Conservation (phyloP, 2,888 invertebrate species). For the Cerceris rybyensis region DNA sequence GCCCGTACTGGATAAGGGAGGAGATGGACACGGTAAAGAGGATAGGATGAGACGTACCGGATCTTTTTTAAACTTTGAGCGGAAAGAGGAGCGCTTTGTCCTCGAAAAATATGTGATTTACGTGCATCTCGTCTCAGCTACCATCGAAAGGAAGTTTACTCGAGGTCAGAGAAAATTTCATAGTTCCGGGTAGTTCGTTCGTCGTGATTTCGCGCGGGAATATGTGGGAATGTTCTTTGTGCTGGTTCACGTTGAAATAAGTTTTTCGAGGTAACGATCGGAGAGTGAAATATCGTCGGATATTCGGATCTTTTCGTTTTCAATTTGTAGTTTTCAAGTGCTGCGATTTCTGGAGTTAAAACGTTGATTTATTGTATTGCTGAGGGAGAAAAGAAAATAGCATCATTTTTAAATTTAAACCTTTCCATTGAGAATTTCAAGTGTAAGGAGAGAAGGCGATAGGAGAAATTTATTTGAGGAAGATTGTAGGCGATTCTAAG, state of each 20-base stretch:
- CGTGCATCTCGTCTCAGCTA: conserved; percentile 5
- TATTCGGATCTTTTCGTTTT: too few species aligned
- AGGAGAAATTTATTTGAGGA: background rate
- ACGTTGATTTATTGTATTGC: too few species aligned
- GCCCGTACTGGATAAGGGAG: background rate
- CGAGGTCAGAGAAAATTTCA: background rate
- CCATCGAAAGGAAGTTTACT: conserved; percentile 11
- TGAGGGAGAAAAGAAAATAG: too few species aligned
- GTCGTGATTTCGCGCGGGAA: background rate
- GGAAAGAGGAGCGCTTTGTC: conserved; percentile 33
- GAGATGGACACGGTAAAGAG: background rate
- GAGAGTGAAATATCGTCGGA: background rate
- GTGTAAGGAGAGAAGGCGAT: background rate
- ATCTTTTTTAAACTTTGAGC: conserved; percentile 44
- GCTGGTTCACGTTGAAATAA: background rate
- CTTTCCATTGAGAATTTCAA: too few species aligned
- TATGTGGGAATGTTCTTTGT: background rate
- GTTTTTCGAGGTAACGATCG: background rate
- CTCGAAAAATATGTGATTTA: conserved; percentile 33
- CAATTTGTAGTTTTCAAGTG: too few species aligned
- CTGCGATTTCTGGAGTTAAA: too few species aligned
- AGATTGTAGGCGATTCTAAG: background rate
- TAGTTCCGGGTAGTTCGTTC: background rate
- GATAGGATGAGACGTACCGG: conserved; percentile 24
- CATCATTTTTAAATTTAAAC: too few species aligned